These are phyloP conservation scores for Callospermophilus lateralis DNA, from an alignment of 2,113 vertebrate species.

Conservation along the genomic window DNA sequence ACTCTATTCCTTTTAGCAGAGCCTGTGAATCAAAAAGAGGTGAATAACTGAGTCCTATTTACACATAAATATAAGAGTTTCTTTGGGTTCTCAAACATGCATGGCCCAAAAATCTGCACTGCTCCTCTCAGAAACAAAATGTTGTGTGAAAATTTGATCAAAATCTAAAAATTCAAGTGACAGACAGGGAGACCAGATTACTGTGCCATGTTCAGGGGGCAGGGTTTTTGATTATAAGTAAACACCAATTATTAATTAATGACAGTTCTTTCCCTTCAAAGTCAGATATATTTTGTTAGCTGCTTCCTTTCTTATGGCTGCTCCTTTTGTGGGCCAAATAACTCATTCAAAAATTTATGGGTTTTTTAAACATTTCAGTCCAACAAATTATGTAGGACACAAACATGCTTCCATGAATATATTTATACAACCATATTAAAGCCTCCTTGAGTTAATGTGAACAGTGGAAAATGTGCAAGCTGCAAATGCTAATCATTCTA, in stretches of 20 bases:
- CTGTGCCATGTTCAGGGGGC: rapidly evolving
- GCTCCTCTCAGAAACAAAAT: background rate
- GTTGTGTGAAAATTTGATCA: background rate
- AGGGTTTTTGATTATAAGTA: background rate
- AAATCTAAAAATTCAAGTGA: background rate
- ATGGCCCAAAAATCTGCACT: slow-evolving; percentile 44
- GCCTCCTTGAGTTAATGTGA: background rate
- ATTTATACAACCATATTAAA: background rate
- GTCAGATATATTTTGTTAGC: slow-evolving; percentile 13
- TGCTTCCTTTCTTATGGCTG: background rate
- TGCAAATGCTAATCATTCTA: background rate
- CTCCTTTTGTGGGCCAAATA: background rate
- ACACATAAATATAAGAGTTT: slow-evolving; percentile 11
- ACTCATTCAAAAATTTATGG: background rate
- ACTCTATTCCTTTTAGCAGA: background rate
- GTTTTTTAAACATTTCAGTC: slow-evolving; percentile 11
- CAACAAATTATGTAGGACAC: background rate
- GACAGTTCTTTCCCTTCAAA: slow-evolving; percentile 3
- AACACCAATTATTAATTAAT: background rate
- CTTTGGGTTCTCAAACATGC: background rate
- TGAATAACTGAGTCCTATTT: slow-evolving; percentile 64
- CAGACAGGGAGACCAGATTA: background rate
- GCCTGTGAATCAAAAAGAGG: slow-evolving; percentile 68
- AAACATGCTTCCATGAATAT: background rate
- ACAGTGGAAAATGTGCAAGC: background rate